Conservation (phyloP, 2,888 invertebrate genomes). For the Cataglyphis livida region DNA sequence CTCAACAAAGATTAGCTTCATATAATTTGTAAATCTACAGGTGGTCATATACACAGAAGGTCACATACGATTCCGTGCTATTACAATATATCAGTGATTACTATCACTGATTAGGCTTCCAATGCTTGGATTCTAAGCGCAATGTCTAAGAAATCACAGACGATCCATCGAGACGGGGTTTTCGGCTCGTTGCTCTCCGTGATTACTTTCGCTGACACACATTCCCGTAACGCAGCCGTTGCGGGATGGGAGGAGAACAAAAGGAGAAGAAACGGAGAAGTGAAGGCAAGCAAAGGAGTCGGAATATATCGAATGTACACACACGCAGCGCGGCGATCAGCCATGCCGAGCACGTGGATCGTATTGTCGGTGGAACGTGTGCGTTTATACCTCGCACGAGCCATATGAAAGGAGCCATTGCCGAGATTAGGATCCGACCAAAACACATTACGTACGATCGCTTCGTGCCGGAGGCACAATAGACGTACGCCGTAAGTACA, state of each 20-base stretch:
- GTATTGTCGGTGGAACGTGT: conserved; percentile 49
- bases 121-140: conserved; percentile 4
- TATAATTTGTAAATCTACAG: conserved; percentile 21
- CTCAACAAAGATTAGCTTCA: conserved; percentile 17
- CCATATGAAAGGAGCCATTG: conserved; percentile 58
- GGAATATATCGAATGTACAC: conserved; percentile 43
- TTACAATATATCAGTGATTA: conserved; percentile 36
- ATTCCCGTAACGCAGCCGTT: conserved; percentile 56
- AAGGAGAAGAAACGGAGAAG: not conserved
- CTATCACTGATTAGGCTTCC: conserved; percentile 41
- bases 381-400: conserved; percentile 60
- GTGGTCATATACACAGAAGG: conserved; percentile 1
- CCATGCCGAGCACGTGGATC: conserved; percentile 68
- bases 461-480: conserved; percentile 49
- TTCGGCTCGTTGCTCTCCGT: conserved; percentile 49
- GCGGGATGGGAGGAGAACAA: conserved; percentile 27
- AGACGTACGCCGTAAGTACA: conserved; percentile 13
- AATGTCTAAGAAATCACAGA: conserved; percentile 35
- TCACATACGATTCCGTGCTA: conserved; percentile 23
- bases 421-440: conserved; percentile 57
- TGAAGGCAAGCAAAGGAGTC: not conserved
- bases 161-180: conserved; percentile 20
- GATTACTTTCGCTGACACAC: conserved; percentile 78
- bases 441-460: conserved; percentile 55
- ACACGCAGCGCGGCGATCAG: conserved; percentile 50